Percentiles rank a stretch among this genome's conserved stretches.
Evolutionary conservation across 37 sponge, comb jelly and placozoan species (phyloP).

Genomic region (Eunapius fragilis): DNA sequence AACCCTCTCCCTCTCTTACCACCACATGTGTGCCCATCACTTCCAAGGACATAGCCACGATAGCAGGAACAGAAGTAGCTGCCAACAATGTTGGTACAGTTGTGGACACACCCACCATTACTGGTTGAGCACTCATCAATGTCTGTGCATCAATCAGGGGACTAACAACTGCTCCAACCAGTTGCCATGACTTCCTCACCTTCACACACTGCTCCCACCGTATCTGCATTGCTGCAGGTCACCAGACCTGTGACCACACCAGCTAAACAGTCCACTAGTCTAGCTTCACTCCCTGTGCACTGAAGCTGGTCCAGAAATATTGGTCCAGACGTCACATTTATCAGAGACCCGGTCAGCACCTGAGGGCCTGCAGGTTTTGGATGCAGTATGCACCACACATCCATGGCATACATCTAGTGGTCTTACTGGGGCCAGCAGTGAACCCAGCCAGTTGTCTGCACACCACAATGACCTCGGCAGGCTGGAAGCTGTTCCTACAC

Average conservation of each 20-base stretch:
- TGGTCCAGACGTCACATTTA: conserved; percentile 8
- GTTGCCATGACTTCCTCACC: conserved; percentile 12
- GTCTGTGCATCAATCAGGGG: conserved; percentile 1
- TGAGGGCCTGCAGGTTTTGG: background rate
- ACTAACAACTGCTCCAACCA: no score
- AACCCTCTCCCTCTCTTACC: conserved; percentile 7
- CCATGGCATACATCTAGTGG: background rate
- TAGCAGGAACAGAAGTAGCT: conserved; percentile 35
- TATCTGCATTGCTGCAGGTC: background rate
- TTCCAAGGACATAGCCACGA: conserved; percentile 19
- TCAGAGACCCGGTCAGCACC: background rate
- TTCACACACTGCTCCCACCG: conserved; percentile 18
- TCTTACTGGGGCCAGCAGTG: background rate
- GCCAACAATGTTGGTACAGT: conserved; percentile 28
- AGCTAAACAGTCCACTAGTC: conserved; percentile 5
- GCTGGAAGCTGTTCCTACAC: conserved; percentile 23
- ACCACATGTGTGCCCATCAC: conserved; percentile 11
- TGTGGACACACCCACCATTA: conserved; percentile 57
- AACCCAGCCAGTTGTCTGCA: conserved; percentile 35
- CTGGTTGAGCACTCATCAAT: conserved; percentile 38
- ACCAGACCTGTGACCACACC: background rate
- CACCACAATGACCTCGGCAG: conserved; percentile 22
- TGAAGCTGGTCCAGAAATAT: conserved; percentile 12
- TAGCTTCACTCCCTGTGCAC: conserved; percentile 3
- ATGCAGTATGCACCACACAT: background rate